Conservation (phyloP, 2,888 invertebrate species). For the Acleris cristana region DNA sequence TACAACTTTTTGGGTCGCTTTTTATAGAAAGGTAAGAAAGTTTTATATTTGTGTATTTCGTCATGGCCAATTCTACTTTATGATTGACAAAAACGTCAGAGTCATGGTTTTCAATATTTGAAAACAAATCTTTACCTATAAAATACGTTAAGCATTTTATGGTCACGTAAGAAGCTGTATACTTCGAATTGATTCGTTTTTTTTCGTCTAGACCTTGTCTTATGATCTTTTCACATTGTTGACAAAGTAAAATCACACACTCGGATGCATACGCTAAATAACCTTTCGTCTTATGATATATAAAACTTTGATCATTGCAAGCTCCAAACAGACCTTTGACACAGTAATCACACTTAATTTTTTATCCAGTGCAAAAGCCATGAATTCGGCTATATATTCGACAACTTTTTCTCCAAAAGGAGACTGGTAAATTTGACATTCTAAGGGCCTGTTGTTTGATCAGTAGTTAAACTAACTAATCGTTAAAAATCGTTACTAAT, state of each 20-base stretch:
- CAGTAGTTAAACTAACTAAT: no score
- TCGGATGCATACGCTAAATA: constrained; percentile 22
- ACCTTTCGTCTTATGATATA: constrained; percentile 12
- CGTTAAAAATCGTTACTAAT: no score
- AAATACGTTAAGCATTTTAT: constrained; percentile 20
- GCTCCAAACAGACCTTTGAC: constrained; percentile 33
- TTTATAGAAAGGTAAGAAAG: constrained; percentile 32
- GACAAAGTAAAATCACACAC: constrained; percentile 31
- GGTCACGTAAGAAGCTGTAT: constrained; percentile 14
- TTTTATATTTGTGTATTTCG: constrained; percentile 31
- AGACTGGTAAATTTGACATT: constrained; percentile 19
- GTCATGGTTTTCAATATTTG: constrained; percentile 10
- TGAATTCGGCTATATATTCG: constrained; percentile 33
- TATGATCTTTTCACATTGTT: constrained; percentile 25
- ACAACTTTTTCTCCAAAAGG: constrained; percentile 37
- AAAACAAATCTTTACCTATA: constrained; percentile 26
- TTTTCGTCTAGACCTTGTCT: constrained; percentile 16
- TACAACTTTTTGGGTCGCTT: constrained; percentile 30
- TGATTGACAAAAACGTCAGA: constrained; percentile 8
- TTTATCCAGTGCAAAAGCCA: constrained; percentile 13
- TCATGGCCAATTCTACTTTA: constrained; percentile 21
- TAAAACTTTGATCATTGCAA: constrained; percentile 21
- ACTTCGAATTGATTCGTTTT: constrained; percentile 24
- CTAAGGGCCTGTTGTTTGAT: no score
- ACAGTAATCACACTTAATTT: constrained; percentile 24